phyloP scores from a whole-genome alignment of 2,797 vertebrate species.

The Hippopotamyrus pictus region DNA sequence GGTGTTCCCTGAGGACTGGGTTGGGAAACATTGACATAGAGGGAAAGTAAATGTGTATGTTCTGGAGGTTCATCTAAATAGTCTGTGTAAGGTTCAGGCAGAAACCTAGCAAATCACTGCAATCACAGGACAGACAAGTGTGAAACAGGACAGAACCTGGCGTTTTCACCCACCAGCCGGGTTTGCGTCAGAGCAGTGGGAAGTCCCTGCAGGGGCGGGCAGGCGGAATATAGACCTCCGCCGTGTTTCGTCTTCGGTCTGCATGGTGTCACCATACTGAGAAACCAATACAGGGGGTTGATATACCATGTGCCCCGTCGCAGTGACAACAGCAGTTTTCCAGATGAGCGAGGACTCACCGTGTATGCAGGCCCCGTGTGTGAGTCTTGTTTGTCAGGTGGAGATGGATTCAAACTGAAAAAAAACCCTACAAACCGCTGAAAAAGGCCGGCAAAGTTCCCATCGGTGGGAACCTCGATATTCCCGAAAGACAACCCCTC shows the following conservation, averaged over 20 bases:
- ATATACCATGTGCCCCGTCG: background rate
- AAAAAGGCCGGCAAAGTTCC: constrained; percentile 74
- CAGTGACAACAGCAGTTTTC: background rate
- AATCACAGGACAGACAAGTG: background rate
- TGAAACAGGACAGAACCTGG: background rate
- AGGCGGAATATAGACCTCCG: constrained; percentile 57
- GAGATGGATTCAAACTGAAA: constrained; percentile 43
- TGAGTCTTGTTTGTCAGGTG: constrained; percentile 20
- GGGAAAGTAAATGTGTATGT: background rate
- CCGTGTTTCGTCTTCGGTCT: constrained; percentile 31
- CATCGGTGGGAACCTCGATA: constrained; percentile 68
- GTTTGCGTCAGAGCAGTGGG: constrained; percentile 71
- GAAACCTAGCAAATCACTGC: background rate
- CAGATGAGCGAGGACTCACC: constrained; percentile 47
- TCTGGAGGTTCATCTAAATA: background rate
- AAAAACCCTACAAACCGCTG: constrained; percentile 50
- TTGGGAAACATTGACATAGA: background rate
- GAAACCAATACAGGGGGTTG: constrained; percentile 1
- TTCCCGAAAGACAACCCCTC: constrained; percentile 64
- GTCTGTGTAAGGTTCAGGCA: background rate
- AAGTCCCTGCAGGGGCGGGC: constrained; percentile 65
- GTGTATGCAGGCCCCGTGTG: constrained; percentile 59
- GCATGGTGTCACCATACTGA: constrained; percentile 72
- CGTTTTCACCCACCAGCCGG: constrained; percentile 70
- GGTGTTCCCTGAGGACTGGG: background rate